Base-by-base conservation (phyloP, 1,140 invertebrate species). In the Trichonephila clavipes region DNA sequence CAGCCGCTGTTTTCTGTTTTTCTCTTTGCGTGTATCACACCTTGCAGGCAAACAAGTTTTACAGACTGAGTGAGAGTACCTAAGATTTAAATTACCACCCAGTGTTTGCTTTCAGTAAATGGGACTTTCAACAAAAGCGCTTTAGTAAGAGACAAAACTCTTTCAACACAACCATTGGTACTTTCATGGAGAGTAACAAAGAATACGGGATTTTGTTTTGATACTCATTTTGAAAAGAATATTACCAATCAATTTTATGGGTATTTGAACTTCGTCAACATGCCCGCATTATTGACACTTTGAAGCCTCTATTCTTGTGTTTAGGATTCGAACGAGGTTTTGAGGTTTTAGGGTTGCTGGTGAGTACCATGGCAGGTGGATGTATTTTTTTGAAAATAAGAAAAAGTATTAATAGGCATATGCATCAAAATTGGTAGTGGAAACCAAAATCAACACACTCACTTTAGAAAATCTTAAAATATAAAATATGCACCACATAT, bases 261-360 rank as follows among this genome's bases (percentile, higher is more conserved):
- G 10, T 77, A 40, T 2, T 6, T 34, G 28, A 40, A 40, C 72
- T 77, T 40, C 34, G 72, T 77, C 72, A 77, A 34, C 28, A 34
- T 18, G 16, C 72, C 72, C 72, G 72, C 72, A 77, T 28, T 40
- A 18, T 77, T 34, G 34, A 69, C 12, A n/a, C 12, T 77, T 77
- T 77, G 34, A 77, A 40, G 18, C 72, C 72, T 40, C 28, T 18
- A 77, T 77, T 77, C 72, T 77, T 77, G 28, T 34, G 72, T 77
- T 44, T 3, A 24, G 12, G 21, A 12, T 3, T 59, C 21, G 19
- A 85, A 85, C 58, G n/a, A 85, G 82, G 82, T 85, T 85, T 85
- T 85, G 21, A 24, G 82, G 82, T 85, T 85, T 85, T 51, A 59
- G 58, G 82, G 82, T 24, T 85, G 82, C 44, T 85, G 82, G 82